phyloP scores from a whole-genome alignment of 2,888 invertebrate species.

The Diachrysia chrysitis region DNA sequence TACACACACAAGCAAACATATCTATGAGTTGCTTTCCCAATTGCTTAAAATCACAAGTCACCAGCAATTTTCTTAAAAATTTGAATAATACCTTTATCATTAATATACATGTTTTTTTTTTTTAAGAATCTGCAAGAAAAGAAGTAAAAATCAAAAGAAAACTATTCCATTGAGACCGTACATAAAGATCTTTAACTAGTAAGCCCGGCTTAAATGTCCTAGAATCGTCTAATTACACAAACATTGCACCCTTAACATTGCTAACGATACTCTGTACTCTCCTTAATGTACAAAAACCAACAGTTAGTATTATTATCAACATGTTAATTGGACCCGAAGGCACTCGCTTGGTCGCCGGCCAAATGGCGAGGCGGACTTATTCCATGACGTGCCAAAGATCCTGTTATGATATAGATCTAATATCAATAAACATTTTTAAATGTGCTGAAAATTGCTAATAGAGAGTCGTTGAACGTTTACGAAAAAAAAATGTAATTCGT shows the following conservation, averaged over 20 bases:
- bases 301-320: slow-evolving; percentile 79
- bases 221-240: slow-evolving; percentile 53
- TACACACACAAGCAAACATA: too few relatives aligned
- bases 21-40: too few relatives aligned
- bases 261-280: slow-evolving; percentile 50
- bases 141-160: neutral
- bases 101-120: too few relatives aligned
- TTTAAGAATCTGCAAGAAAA: slow-evolving; percentile 4
- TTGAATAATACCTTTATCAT: too few relatives aligned
- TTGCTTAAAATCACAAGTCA: too few relatives aligned
- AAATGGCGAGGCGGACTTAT: slow-evolving; percentile 74
- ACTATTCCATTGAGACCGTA: neutral
- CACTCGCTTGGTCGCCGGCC: slow-evolving; percentile 77
- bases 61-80: too few relatives aligned
- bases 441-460: neutral
- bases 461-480: neutral
- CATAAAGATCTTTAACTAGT: slow-evolving; percentile 18
- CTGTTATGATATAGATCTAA: slow-evolving; percentile 30
- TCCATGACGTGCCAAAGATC: slow-evolving; percentile 50
- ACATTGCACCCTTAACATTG: slow-evolving; percentile 52
- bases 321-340: slow-evolving; percentile 83
- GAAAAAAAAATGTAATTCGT: too few relatives aligned
- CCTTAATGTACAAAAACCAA: slow-evolving; percentile 53
- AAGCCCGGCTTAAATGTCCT: slow-evolving; percentile 22
- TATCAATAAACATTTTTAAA: slow-evolving; percentile 8